Evolutionary conservation across 1,140 invertebrate genomes (phyloP).

Genomic region (Bombus huntii): DNA sequence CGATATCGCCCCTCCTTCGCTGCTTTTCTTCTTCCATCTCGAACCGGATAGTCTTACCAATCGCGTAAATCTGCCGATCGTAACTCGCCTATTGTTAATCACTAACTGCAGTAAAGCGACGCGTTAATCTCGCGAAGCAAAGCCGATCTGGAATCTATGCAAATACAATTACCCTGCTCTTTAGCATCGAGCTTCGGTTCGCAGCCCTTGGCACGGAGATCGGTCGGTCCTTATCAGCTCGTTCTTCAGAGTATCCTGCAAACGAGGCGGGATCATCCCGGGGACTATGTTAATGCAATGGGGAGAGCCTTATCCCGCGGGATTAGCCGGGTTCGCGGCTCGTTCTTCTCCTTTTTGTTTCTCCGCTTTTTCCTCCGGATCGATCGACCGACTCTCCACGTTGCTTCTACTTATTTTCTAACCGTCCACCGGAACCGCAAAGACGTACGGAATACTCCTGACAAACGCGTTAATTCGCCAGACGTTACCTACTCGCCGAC

Average conservation of each 20-base stretch:
- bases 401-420: background rate
- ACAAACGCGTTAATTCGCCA: background rate
- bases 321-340: constrained; percentile 59
- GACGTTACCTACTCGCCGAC: background rate
- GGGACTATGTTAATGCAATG: constrained; percentile 75
- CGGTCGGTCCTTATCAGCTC: constrained; percentile 75
- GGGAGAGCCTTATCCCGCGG: constrained; percentile 69
- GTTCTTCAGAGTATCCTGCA: constrained; percentile 76
- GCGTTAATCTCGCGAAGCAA: constrained; percentile 72
- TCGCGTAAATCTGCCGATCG: constrained; percentile 8
- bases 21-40: background rate
- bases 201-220: constrained; percentile 60
- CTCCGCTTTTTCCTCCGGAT: constrained; percentile 1
- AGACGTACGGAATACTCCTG: background rate
- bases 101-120: constrained; percentile 70
- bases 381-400: background rate
- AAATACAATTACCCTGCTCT: constrained; percentile 74
- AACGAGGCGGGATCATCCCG: constrained; percentile 76
- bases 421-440: background rate
- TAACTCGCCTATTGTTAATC: constrained; percentile 69
- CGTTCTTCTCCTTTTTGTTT: constrained; percentile 15
- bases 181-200: constrained; percentile 54
- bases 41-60: background rate
- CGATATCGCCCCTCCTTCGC: background rate
- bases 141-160: constrained; percentile 77